Base-by-base conservation (phyloP, 37 sponge, comb jelly and placozoan genomes). In the Beroe ovata region DNA sequence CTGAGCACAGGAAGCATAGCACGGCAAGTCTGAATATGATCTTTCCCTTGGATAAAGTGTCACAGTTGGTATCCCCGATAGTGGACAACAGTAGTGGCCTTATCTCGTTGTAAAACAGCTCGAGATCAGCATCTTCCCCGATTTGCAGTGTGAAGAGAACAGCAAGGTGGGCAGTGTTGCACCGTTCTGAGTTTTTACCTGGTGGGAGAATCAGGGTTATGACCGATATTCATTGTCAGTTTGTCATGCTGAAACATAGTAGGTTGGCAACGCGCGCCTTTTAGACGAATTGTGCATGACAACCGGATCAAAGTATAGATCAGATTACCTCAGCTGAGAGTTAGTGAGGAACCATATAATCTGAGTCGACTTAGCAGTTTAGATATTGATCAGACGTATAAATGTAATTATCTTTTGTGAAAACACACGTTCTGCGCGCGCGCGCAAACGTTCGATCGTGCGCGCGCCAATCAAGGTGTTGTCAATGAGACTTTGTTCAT, bases 1-100 rank as follows among this genome's bases (percentile, higher is more conserved):
- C 84, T 40, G 84, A 42, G 21, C 84, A 77, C 1, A 77, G 22
- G 54, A 77, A 77, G 38, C 84, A 77, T 22, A 77, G 54, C 54
- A 42, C 54, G 11, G 84, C 41, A 4, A 40, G 28, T 23, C 33
- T 11, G 23, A 42, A 42, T 25, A 77, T 39, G 2, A 77, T 38
- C 28, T 42, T 42, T 32, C 54, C 84, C 28, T 54, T 33, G 36
- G 20, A 18, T 1, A 18, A 25, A 3, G 6, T 30, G 16, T 66
- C 69, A 29, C 16, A 14, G 6, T 16, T 30, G 16, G 32, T 37
- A 32, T 66, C 69, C 18, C 38, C 54, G 8, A 42, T 42, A 3
- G 23, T 29, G 41, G 23, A 16, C 2, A 77, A n/a, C 84, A 77
- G 54, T 8, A 77, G 38, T 0, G 84, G 41, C 28, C 41, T 77